Percentiles rank a stretch among this genome's conserved stretches.
These are phyloP conservation scores for Octodonta nipae DNA, from an alignment of 2,888 invertebrate species.

Conservation along the genomic window DNA sequence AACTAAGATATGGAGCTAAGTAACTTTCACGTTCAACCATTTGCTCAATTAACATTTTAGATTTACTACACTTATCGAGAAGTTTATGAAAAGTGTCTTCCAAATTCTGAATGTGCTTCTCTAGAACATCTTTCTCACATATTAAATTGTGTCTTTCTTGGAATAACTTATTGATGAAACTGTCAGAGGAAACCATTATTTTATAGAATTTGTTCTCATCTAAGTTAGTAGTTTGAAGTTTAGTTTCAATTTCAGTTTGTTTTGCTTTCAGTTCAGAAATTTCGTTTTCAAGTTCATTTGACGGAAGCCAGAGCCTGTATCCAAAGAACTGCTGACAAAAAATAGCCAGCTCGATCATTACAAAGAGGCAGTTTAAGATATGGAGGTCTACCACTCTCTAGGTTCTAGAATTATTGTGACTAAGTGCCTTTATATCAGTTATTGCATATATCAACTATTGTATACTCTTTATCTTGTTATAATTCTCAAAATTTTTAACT, in stretches of 20 bases:
- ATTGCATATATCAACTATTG: no score
- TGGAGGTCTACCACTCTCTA: no score
- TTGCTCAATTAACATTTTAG: slow-evolving; percentile 24
- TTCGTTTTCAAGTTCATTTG: slow-evolving; percentile 17
- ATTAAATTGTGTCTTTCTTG: slow-evolving; percentile 21
- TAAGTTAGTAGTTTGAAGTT: not conserved
- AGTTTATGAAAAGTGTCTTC: slow-evolving; percentile 27
- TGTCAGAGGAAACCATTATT: slow-evolving; percentile 24
- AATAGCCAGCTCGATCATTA: no score
- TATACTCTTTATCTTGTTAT: no score
- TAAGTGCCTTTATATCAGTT: no score
- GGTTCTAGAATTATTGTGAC: no score
- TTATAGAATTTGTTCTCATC: slow-evolving; percentile 16
- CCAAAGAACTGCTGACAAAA: no score
- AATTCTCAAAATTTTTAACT: no score
- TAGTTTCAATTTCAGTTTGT: slow-evolving; percentile 11
- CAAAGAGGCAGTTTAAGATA: no score
- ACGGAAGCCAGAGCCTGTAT: no score
- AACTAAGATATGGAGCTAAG: no score
- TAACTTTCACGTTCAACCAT: slow-evolving; percentile 25
- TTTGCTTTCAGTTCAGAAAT: slow-evolving; percentile 13
- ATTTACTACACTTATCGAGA: slow-evolving; percentile 26
- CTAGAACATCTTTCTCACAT: slow-evolving; percentile 20
- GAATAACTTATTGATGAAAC: slow-evolving; percentile 23
- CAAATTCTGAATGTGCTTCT: slow-evolving; percentile 23